Percentiles rank a stretch among this genome's conserved stretches.
Evolutionary conservation across 2,113 vertebrate genomes (phyloP).

Genomic region (Rhodinocichla rosea): DNA sequence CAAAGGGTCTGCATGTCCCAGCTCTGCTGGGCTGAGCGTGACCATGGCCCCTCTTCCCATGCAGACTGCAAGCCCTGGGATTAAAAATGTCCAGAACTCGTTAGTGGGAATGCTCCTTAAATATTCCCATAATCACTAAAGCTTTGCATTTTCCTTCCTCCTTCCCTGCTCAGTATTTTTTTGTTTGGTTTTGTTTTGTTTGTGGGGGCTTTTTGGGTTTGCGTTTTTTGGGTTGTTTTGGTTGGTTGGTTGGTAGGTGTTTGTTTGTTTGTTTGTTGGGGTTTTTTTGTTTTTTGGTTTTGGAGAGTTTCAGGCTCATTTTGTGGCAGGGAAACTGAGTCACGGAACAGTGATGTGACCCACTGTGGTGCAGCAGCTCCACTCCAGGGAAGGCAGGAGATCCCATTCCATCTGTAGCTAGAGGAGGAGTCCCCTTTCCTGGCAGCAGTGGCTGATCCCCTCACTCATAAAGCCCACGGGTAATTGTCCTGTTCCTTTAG

Average conservation of each 20-base stretch:
- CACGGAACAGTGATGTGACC: accelerated
- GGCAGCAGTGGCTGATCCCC: not conserved
- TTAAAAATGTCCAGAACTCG: not conserved
- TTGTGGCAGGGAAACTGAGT: not conserved
- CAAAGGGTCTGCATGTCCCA: not conserved
- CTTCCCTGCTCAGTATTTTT: not conserved
- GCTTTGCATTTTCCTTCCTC: not conserved
- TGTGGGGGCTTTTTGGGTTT: not conserved
- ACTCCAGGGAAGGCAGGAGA: not conserved
- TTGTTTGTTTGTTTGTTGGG: not conserved
- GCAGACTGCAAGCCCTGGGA: not conserved
- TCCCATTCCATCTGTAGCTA: not conserved
- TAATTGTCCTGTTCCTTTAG: not conserved
- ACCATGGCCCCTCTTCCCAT: not conserved
- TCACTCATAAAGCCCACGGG: not conserved
- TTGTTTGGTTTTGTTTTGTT: not conserved
- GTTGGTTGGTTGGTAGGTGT: too few relatives aligned
- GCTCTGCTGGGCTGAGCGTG: not conserved
- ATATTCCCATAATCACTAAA: not conserved
- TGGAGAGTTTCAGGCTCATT: not conserved
- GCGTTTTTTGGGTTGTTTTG: not conserved
- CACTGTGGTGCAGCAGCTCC: not conserved
- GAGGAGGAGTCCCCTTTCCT: not conserved
- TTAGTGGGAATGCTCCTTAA: not conserved
- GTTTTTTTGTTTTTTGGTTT: not conserved